Conservation (phyloP, 2,113 vertebrate species). For the Stegostoma tigrinum region DNA sequence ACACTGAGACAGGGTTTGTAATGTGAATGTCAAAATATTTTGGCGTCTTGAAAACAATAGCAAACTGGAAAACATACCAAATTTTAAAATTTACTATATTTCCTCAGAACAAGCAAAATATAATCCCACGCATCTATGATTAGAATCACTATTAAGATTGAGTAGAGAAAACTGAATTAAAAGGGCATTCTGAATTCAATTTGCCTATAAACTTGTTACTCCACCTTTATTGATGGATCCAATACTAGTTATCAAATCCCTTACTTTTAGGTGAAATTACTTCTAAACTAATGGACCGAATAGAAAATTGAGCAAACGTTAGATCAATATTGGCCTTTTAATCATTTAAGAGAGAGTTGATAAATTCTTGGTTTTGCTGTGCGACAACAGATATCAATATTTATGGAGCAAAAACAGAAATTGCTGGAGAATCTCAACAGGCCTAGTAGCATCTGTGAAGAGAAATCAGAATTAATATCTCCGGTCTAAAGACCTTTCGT, state of each 20-base stretch:
- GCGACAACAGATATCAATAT: neutral
- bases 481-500: too few relatives aligned
- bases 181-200: neutral
- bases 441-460: too few relatives aligned
- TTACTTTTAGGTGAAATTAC: neutral
- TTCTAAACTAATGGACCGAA: neutral
- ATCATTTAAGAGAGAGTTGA: neutral
- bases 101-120: neutral
- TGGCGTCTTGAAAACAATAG: constrained; percentile 42
- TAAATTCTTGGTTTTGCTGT: neutral
- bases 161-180: neutral
- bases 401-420: too few relatives aligned
- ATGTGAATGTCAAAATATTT: constrained; percentile 39
- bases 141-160: neutral
- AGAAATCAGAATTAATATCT: too few relatives aligned
- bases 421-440: too few relatives aligned
- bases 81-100: neutral
- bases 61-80: constrained; percentile 37
- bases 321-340: neutral
- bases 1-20: constrained; percentile 36
- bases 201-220: neutral
- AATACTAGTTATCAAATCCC: neutral
- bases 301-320: neutral
- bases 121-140: neutral
- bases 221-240: neutral